Conservation (phyloP, 2,888 invertebrate genomes). For the Plusia festucae region DNA sequence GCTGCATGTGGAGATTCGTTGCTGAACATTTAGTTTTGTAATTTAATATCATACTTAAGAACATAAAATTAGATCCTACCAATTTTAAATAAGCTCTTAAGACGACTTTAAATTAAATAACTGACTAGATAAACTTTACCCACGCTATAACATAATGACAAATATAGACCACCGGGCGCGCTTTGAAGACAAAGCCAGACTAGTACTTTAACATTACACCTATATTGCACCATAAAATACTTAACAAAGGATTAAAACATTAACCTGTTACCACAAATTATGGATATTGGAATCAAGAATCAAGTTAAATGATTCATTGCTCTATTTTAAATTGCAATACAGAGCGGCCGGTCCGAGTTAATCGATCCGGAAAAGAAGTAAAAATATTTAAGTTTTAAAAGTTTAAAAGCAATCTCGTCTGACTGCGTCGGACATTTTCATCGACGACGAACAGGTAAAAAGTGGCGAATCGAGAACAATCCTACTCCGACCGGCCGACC, state of each 20-base stretch:
- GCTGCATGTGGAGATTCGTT: constrained; percentile 4
- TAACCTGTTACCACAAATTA: constrained; percentile 20
- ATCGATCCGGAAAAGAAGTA: constrained; percentile 60
- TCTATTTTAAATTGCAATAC: constrained; percentile 66
- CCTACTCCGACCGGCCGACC: constrained; percentile 59
- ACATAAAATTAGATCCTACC: background rate
- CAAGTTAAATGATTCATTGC: constrained; percentile 62
- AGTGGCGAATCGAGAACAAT: constrained; percentile 68
- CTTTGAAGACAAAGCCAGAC: background rate
- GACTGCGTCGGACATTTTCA: constrained; percentile 56
- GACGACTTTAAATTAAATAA: background rate
- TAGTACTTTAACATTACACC: background rate
- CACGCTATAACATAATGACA: background rate
- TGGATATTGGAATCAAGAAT: constrained; percentile 50
- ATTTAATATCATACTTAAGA: no score
- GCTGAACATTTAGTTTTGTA: no score
- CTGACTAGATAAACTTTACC: background rate
- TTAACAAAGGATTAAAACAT: background rate
- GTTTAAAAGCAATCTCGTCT: constrained; percentile 61
- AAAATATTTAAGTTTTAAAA: constrained; percentile 62
- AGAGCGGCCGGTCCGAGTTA: constrained; percentile 51
- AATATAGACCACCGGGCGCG: background rate
- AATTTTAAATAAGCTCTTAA: background rate
- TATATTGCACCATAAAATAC: background rate
- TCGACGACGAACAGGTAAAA: constrained; percentile 62